Conservation (phyloP, 2,113 vertebrate genomes). For the Circaetus cinerascens region DNA sequence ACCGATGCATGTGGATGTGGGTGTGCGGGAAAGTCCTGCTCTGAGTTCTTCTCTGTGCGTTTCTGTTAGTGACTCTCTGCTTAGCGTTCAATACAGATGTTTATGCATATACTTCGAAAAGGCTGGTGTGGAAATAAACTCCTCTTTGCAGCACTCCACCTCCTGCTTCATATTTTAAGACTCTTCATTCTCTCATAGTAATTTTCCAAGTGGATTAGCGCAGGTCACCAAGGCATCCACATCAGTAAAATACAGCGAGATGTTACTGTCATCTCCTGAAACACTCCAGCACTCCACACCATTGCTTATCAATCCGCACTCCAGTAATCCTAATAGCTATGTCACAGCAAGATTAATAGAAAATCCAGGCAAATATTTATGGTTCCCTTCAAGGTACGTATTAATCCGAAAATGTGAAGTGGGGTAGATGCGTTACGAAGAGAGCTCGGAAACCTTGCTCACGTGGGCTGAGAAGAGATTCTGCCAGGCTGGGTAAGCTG, state of each 20-base stretch:
- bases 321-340: slow-evolving; percentile 44
- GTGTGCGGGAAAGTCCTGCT: neutral
- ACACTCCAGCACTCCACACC: neutral
- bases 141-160: neutral
- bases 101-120: neutral
- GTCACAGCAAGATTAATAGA: slow-evolving; percentile 31
- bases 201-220: slow-evolving; percentile 26
- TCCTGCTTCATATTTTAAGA: neutral
- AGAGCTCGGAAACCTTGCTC: neutral
- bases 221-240: slow-evolving; percentile 26
- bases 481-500: neutral
- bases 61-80: neutral
- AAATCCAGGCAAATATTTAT: slow-evolving; percentile 42
- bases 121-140: neutral
- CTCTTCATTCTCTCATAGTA: neutral
- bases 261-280: slow-evolving; percentile 8
- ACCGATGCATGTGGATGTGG: neutral
- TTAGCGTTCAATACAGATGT: neutral
- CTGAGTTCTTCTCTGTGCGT: neutral
- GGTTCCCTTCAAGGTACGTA: neutral
- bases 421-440: neutral
- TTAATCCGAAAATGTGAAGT: neutral
- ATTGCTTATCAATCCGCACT: neutral
- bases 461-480: neutral
- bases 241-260: neutral